phyloP scores from a whole-genome alignment of 2,113 vertebrate species.

The Helogale parvula region DNA sequence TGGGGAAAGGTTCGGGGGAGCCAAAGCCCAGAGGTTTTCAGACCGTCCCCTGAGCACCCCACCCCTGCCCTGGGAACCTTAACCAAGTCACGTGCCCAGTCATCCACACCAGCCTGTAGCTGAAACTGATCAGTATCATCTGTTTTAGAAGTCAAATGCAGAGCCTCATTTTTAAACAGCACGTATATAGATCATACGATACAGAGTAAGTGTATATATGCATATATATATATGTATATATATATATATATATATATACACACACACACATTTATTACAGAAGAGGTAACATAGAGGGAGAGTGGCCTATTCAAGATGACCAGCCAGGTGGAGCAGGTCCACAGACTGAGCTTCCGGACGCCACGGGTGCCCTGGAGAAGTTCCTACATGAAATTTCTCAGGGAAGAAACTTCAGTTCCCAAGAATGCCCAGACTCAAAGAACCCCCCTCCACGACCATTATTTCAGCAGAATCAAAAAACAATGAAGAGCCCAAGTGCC shows the following conservation, averaged over 20 bases:
- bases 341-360: background rate
- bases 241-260: background rate
- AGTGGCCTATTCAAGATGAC: background rate
- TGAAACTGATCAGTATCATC: background rate
- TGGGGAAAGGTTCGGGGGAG: background rate
- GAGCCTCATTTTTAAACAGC: background rate
- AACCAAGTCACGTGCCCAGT: background rate
- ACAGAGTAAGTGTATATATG: rapidly evolving
- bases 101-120: background rate
- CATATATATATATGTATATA: too few relatives aligned
- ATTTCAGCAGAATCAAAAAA: background rate
- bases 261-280: background rate
- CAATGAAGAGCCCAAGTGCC: too few relatives aligned
- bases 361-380: background rate
- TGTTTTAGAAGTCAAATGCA: too few relatives aligned
- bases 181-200: too few relatives aligned
- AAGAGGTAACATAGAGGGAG: background rate
- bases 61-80: background rate
- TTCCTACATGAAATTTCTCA: background rate
- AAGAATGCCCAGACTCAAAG: background rate
- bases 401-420: background rate
- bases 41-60: background rate
- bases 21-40: background rate
- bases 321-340: background rate
- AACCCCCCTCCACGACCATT: too few relatives aligned